A percentile compares a stretch with the other conserved stretches of the same genome.
These are phyloP conservation scores for Phymatocera aterrima DNA, from an alignment of 2,888 invertebrate genomes.

Conservation along the genomic window DNA sequence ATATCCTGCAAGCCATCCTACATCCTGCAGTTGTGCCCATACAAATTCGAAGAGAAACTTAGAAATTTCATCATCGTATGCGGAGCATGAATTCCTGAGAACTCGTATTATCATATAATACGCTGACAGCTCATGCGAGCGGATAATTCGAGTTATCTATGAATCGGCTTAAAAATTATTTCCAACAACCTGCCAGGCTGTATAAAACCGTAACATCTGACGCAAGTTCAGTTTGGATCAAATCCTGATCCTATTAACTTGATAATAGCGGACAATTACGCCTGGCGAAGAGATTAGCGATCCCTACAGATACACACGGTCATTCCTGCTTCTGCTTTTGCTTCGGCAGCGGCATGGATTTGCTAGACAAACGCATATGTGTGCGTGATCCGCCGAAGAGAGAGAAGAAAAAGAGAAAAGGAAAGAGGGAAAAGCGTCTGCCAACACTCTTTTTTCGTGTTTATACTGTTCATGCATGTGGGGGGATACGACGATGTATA, in stretches of 20 bases:
- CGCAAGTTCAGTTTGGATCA: slow-evolving; percentile 1
- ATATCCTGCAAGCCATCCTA: too few relatives aligned
- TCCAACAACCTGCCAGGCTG: slow-evolving; percentile 30
- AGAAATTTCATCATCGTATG: too few relatives aligned
- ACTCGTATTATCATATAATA: neutral
- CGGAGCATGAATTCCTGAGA: neutral
- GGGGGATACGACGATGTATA: too few relatives aligned
- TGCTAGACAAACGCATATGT: neutral
- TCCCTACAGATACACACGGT: slow-evolving; percentile 4
- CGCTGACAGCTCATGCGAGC: neutral
- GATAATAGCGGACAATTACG: slow-evolving; percentile 67
- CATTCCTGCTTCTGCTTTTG: neutral
- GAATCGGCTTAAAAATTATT: slow-evolving; percentile 31
- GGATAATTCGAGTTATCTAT: neutral
- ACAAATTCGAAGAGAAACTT: too few relatives aligned
- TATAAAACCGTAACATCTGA: slow-evolving; percentile 34
- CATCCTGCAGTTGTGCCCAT: too few relatives aligned
- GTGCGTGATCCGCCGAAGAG: neutral
- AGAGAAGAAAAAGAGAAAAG: too few relatives aligned
- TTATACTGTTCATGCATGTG: neutral
- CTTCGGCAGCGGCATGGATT: neutral
- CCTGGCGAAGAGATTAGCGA: slow-evolving; percentile 54
- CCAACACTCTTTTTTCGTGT: neutral
- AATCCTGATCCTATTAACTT: slow-evolving; percentile 67
- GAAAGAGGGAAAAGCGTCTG: neutral